Percentiles rank a stretch among this genome's conserved stretches.
These are phyloP conservation scores for Spheniscus mendiculus DNA, from an alignment of 2,113 vertebrate species.

Conservation along the genomic window DNA sequence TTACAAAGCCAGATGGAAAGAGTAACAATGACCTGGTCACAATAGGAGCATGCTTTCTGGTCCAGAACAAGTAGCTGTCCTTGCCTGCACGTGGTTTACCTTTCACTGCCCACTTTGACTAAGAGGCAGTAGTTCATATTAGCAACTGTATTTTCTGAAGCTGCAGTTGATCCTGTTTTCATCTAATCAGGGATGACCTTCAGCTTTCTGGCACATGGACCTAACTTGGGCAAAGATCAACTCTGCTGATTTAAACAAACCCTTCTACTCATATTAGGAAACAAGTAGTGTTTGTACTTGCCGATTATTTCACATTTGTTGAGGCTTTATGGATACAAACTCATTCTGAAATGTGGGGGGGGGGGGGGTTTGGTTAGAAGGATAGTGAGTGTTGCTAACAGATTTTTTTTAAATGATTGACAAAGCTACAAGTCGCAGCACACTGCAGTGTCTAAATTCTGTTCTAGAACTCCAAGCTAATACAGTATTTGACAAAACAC, in stretches of 20 bases:
- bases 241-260: not conserved
- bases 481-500: slow-evolving; percentile 15
- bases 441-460: not conserved
- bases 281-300: not conserved
- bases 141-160: not conserved
- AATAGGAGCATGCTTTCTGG: not conserved
- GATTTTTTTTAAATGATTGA: not conserved
- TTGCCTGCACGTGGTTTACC: not conserved
- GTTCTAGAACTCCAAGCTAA: not conserved
- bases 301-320: not conserved
- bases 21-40: not conserved
- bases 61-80: not conserved
- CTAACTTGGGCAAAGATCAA: not conserved
- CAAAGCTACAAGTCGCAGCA: not conserved
- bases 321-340: not conserved
- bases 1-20: not conserved
- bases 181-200: not conserved
- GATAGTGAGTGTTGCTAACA: not conserved
- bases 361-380: not conserved
- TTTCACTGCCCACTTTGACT: not conserved
- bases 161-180: not conserved
- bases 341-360: not conserved
- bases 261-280: not conserved
- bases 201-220: not conserved
- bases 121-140: rapidly evolving